phyloP scores from a whole-genome alignment of 2,888 invertebrate genomes.

The Cryptocheilus praepositus region DNA sequence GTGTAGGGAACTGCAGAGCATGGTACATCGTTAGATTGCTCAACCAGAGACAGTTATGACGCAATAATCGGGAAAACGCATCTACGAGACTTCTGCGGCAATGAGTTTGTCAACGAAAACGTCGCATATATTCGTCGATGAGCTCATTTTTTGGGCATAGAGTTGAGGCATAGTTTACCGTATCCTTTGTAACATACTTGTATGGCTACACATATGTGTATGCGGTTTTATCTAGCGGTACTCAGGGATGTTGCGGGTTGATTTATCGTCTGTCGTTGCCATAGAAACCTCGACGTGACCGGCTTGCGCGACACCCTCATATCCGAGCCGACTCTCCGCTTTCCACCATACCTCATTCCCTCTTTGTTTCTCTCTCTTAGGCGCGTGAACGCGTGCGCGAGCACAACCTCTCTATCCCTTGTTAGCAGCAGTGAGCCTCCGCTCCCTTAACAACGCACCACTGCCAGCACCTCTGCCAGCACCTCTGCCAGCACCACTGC shows the following conservation, averaged over 20 bases:
- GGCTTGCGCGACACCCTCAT: slow-evolving; percentile 74
- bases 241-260: slow-evolving; percentile 73
- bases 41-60: too few relatives aligned
- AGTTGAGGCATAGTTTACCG: slow-evolving; percentile 60
- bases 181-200: slow-evolving; percentile 42
- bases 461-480: slow-evolving; percentile 20
- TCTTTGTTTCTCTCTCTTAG: slow-evolving; percentile 14
- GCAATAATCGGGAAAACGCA: too few relatives aligned
- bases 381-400: background rate
- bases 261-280: slow-evolving; percentile 73
- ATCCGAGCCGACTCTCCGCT: slow-evolving; percentile 67
- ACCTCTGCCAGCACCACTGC: background rate
- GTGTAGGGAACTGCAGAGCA: too few relatives aligned
- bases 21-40: too few relatives aligned
- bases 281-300: slow-evolving; percentile 73
- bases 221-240: slow-evolving; percentile 71
- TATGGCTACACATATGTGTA: slow-evolving; percentile 56
- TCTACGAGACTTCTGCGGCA: too few relatives aligned
- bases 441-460: slow-evolving; percentile 26
- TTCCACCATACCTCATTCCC: slow-evolving; percentile 47
- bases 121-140: slow-evolving; percentile 62
- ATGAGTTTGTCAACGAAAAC: too few relatives aligned
- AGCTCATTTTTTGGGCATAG: slow-evolving; percentile 58
- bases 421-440: slow-evolving; percentile 27
- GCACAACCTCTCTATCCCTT: slow-evolving; percentile 13